phyloP scores from a whole-genome alignment of 30 jellyfish, hydroid and myxozoan species.

The Rhopilema esculentum region DNA sequence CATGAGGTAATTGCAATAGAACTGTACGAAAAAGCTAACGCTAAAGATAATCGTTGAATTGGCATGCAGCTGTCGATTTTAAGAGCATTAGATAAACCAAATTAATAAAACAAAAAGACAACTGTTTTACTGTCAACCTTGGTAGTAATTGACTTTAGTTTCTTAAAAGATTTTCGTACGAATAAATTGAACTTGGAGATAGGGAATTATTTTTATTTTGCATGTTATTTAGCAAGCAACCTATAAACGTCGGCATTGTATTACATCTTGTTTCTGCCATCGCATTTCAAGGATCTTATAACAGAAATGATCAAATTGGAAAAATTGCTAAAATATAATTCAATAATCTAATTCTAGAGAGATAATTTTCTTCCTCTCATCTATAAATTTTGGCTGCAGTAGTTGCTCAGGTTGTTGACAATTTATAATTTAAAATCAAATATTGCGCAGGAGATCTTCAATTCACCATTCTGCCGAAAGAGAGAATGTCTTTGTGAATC shows the following conservation, averaged over 20 bases:
- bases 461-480: no score
- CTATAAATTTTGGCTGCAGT: background rate
- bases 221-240: background rate
- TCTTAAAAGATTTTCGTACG: background rate
- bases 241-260: background rate
- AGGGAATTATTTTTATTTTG: background rate
- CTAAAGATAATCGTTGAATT: conserved; percentile 23
- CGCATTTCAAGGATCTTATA: background rate
- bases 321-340: background rate
- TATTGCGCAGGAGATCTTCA: no score
- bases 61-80: conserved; percentile 53
- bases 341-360: background rate
- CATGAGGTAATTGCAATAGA: background rate
- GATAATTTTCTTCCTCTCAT: background rate
- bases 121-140: conserved; percentile 16
- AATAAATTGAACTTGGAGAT: background rate
- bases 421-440: background rate
- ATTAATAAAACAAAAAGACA: conserved; percentile 44
- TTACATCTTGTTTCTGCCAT: background rate
- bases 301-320: background rate
- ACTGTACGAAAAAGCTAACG: background rate
- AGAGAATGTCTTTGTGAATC: no score
- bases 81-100: conserved; percentile 50
- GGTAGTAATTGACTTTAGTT: background rate
- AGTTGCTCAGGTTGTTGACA: background rate